A percentile compares a stretch with the other conserved stretches of the same genome.
Conservation (phyloP, 2,888 invertebrate genomes). For the Marronus borbonicus region DNA sequence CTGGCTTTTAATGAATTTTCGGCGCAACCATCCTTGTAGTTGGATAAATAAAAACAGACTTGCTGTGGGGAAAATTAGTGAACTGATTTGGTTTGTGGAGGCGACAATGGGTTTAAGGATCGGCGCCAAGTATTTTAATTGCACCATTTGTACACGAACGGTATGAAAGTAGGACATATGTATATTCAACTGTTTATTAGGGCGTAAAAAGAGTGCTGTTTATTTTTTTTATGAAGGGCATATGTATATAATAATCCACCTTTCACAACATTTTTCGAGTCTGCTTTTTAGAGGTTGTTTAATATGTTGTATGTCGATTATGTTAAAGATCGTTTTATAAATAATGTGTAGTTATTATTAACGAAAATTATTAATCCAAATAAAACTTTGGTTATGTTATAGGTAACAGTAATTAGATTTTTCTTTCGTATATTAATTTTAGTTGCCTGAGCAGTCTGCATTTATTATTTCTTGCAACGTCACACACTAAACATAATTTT, state of each 20-base stretch:
- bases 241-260: conserved; percentile 1
- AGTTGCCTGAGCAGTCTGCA: too few relatives aligned
- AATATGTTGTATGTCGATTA: too few relatives aligned
- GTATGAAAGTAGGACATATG: conserved; percentile 2
- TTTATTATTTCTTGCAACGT: too few relatives aligned
- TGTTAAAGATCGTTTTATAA: too few relatives aligned
- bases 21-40: conserved; percentile 15
- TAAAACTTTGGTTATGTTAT: too few relatives aligned
- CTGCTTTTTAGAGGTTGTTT: too few relatives aligned
- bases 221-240: conserved; percentile 7
- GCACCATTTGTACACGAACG: conserved; percentile 39
- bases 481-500: too few relatives aligned
- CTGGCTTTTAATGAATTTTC: conserved; percentile 2
- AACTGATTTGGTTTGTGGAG: conserved; percentile 35
- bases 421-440: too few relatives aligned
- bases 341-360: too few relatives aligned
- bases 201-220: conserved; percentile 9
- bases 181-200: conserved; percentile 28
- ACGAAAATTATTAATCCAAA: too few relatives aligned
- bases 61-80: conserved; percentile 19
- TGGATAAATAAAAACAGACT: conserved; percentile 30
- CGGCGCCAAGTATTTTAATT: conserved; percentile 40
- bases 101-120: conserved; percentile 37
- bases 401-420: too few relatives aligned
- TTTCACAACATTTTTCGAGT: too few relatives aligned